Conservation (phyloP, 2,888 invertebrate genomes). For the Acrobasis repandana region DNA sequence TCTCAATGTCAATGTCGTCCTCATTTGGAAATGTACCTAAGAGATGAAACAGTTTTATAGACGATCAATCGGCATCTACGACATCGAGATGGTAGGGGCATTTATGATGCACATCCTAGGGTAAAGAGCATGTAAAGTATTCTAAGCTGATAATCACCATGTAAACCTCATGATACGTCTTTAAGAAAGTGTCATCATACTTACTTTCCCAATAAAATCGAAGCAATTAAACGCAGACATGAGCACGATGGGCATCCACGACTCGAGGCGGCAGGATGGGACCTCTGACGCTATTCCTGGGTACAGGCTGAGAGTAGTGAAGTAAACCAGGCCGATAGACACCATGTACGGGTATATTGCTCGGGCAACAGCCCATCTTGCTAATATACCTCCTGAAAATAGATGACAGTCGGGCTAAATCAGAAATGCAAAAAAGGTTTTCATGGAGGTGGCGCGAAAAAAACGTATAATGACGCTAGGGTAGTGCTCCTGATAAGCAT, state of each 20-base stretch:
- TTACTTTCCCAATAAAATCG: constrained; percentile 92
- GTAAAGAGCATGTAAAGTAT: not conserved
- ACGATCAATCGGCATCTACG: no score
- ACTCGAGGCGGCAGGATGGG: constrained; percentile 89
- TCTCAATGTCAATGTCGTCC: no score
- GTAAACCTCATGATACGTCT: not conserved
- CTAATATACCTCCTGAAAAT: constrained; percentile 85
- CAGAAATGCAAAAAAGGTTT: not conserved
- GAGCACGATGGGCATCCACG: constrained; percentile 96
- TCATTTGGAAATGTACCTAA: no score
- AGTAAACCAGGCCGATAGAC: constrained; percentile 93
- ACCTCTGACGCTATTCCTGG: constrained; percentile 96
- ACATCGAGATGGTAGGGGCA: no score
- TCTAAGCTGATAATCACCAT: not conserved
- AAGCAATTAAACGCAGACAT: constrained; percentile 95
- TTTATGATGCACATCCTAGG: no score
- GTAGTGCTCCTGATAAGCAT: no score
- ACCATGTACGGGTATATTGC: constrained; percentile 95
- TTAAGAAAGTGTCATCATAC: constrained; percentile 12
- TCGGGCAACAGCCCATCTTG: constrained; percentile 91
- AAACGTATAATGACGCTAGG: no score
- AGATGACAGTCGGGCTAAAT: not conserved
- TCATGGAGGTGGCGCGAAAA: no score
- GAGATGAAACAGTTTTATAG: no score
- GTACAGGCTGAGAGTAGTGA: constrained; percentile 94